phyloP scores from a whole-genome alignment of 2,888 invertebrate genomes.

The Apotomis capreana region DNA sequence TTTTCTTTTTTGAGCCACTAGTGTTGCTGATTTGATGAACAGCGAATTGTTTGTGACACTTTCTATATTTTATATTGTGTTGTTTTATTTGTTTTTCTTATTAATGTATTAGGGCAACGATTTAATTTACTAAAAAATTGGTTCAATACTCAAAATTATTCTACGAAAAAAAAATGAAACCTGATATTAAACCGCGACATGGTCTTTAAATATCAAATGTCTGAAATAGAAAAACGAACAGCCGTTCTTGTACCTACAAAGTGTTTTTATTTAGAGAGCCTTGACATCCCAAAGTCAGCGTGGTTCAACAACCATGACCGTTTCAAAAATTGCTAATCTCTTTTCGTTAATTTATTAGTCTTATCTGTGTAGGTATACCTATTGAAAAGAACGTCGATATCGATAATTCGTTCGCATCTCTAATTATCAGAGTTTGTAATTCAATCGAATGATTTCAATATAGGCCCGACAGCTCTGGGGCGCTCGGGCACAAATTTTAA shows the following conservation, averaged over 20 bases:
- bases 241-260: too few relatives aligned
- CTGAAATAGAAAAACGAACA: too few relatives aligned
- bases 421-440: slow-evolving; percentile 39
- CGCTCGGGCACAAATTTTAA: slow-evolving; percentile 28
- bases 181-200: too few relatives aligned
- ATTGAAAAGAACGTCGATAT: slow-evolving; percentile 12
- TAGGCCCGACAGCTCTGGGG: slow-evolving; percentile 26
- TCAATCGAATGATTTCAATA: slow-evolving; percentile 37
- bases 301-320: neutral
- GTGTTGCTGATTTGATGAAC: neutral
- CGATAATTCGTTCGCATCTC: slow-evolving; percentile 24
- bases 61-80: neutral
- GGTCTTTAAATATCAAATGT: too few relatives aligned
- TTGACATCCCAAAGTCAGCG: neutral
- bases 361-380: too few relatives aligned
- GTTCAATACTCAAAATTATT: too few relatives aligned
- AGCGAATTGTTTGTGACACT: neutral
- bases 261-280: too few relatives aligned
- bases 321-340: neutral
- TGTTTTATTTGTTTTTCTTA: neutral
- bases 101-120: neutral
- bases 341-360: neutral
- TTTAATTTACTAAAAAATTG: neutral
- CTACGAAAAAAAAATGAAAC: too few relatives aligned
- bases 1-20: neutral